Base-by-base conservation (phyloP, 2,797 vertebrate genomes). In the Neopelma chrysocephalum region DNA sequence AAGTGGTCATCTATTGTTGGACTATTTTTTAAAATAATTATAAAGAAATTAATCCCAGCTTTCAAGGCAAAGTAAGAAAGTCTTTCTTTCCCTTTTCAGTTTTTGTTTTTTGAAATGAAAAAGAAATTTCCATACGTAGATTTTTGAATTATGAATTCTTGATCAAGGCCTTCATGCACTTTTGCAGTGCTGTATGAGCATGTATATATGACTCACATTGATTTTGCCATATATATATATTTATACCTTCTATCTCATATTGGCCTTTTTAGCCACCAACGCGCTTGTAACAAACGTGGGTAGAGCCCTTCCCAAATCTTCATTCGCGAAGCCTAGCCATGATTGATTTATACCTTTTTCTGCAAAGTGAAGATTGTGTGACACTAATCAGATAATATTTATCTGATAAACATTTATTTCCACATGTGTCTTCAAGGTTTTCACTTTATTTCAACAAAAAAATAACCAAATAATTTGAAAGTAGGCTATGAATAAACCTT, bases 401-500 rank as follows among this genome's bases (percentile, higher is more conserved):
- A 36, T 38, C 54, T 83, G 42, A 92, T 68, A 93, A 94, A 31
- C 11, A 64, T 69, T 83, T 54, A 83, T 90, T 80, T 82, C 31
- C 38, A 34, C 78, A 25, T 65, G 34, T 58, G 31, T 89, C 58
- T 91, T 91, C 58, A 68, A 69, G 31, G 32, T 40, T 76, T 87
- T 54, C 17, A 36, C 10, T 78, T 71, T 76, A 93, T 81, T 95
- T 97, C 42, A 84, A 66, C 22, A 86, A 94, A 95, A 95, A 96
- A 94, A 85, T 81, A 89, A 76, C 6, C 3, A 60, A 69, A 62
- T 89, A 21, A 85, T 91, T 56, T 87, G 88, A 83, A 72, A 58
- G 4, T 68, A 43, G 79, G 7, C 17, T 51, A 40, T 68, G 18
- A 83, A 72, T 89, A 93, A 76, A 86, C 70, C 45, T 81, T 91